Evolutionary conservation across 2,888 invertebrate species (phyloP), one percentile per base, ranked within the genome.

Genomic region (Habrosyne pyritoides): DNA sequence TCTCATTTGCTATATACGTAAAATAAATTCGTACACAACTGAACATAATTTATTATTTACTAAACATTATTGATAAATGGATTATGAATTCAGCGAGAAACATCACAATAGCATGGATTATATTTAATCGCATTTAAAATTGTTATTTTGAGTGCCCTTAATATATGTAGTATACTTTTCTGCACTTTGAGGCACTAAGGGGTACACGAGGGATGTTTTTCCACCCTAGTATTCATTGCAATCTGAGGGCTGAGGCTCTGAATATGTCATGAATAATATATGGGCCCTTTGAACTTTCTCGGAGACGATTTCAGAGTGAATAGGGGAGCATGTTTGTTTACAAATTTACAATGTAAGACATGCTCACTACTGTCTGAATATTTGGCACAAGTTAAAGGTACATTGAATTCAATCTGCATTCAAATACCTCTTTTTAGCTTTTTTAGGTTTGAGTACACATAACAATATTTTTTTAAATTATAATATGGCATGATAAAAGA

Each of bases 251-350:
- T 61, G 67, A 66, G 67, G 64, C 63, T 18, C 60, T 59, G 73
- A 75, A 76, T 74, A 69, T 73, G 56, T 59, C 54, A 57, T 72
- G 75, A 72, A 77, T 77, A 73, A 77, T 71, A 66, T 65, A 76
- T 75, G 26, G 55, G 59, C 60, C 62, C 64, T 55, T 61, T 63
- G 64, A 71, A 64, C 60, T 66, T 60, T 54, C 55, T 59, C 53
- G 54, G 61, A 62, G 61, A 71, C 61, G 59, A 67, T 68, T 54
- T 51, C 51, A 52, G 48, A 49, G 55, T 63, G 60, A 71, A 68
- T 28, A 60, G 62, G 53, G 57, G 63, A 63, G 63, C 61, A 57
- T 52, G 63, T 61, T 63, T 52, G 63, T 61, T 63, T 59, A 64
- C 57, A 30, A 60, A 50, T 50, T 50, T 28, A 50, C 21, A 28